Percentiles rank a stretch among this genome's conserved stretches.
Evolutionary conservation across 2,113 vertebrate genomes (phyloP).

Genomic region (Phalacrocorax pelagicus): DNA sequence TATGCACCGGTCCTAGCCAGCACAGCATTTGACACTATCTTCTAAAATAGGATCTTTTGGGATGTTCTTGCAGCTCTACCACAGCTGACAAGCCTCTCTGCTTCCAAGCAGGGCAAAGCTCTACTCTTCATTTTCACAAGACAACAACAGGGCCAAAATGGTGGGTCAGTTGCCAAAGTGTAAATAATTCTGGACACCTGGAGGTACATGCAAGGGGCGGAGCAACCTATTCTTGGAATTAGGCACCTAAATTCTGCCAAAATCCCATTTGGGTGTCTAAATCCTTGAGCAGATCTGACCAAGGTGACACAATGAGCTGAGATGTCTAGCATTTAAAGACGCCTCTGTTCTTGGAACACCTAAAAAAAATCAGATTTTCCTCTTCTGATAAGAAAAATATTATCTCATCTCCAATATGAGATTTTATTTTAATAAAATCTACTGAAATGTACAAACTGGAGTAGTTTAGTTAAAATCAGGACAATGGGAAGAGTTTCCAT

Average conservation of each 20-base stretch:
- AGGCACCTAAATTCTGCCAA: background rate
- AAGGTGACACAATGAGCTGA: background rate
- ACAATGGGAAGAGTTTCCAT: background rate
- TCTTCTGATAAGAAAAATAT: background rate
- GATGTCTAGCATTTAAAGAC: background rate
- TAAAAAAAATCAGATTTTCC: rapidly evolving
- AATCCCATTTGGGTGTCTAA: background rate
- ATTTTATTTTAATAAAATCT: background rate
- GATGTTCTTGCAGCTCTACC: background rate
- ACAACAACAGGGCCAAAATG: background rate
- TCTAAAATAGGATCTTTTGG: background rate
- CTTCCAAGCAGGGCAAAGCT: background rate
- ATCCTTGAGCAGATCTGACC: background rate
- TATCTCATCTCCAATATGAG: background rate
- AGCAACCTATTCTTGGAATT: background rate
- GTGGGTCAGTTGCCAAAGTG: background rate
- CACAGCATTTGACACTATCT: background rate
- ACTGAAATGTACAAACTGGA: background rate
- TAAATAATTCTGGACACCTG: background rate
- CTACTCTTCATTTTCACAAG: background rate
- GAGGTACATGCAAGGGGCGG: rapidly evolving
- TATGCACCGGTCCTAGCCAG: background rate
- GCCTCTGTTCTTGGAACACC: background rate
- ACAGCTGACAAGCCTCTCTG: background rate
- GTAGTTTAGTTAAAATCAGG: background rate